Base-by-base conservation (phyloP, 2,113 vertebrate species). In the Rhadina sibilatrix region DNA sequence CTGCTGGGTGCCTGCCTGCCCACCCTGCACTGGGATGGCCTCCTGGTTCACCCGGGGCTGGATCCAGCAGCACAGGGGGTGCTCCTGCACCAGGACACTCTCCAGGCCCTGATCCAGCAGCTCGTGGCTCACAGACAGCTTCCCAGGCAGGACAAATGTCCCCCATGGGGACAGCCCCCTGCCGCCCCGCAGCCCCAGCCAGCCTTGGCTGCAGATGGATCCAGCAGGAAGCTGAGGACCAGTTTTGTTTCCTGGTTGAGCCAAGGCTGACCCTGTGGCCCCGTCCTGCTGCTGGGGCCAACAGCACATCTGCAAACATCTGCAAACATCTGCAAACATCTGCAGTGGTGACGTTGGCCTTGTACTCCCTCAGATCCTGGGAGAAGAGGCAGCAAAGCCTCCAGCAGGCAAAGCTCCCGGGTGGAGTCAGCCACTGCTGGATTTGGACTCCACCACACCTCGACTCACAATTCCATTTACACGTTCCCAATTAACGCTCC, bases 301-400 rank as follows among this genome's bases (percentile, higher is more conserved):
- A 4, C 30, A 35, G 81, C 81, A 82, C 95, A 91, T 95, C 93
- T 93, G 94, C 84, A 94, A 46, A 21, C 46, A 46, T 90, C 93
- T 89, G 85, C 80, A 78, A 75, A 89, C 93, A 50, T 78, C 59
- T 79, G 80, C 69, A 85, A 76, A 91, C 93, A 88, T 90, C 94
- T 95, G 94, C 93, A 93, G 5, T 0, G 0, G 38, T 94, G 93
- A 93, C 9, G 11, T 18, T 81, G 21, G 69, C 87, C 6, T 8
- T n/a, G 12, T 5, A 38, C 35, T 87, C 50, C 56, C 12, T 40
- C 72, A 38, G 30, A 8, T 20, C 72, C 50, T 4, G 0, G 64
- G 21, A 78, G 72, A 89, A 63, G 56, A 16, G 1, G 60, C 64
- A 49, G 72, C 71, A 83, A 91, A 93, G 64, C 4, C 52, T 42